phyloP scores from a whole-genome alignment of 2,113 vertebrate genomes.

The Lasiurus borealis region DNA sequence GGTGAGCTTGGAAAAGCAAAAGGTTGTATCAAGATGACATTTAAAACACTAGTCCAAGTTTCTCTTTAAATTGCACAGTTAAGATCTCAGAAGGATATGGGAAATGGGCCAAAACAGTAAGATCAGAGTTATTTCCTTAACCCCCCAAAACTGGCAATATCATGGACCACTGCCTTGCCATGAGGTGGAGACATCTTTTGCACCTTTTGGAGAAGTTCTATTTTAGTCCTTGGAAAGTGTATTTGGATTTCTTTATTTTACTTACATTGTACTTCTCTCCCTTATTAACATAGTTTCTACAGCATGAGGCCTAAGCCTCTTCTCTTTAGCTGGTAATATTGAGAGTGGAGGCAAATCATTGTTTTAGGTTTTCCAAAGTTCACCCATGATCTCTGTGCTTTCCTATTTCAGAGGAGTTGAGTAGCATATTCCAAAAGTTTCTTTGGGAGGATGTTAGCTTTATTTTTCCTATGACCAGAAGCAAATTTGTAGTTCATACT shows the following conservation, averaged over 20 bases:
- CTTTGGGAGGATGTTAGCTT: neutral
- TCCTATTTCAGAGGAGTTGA: neutral
- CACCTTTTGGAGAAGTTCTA: slow-evolving; percentile 54
- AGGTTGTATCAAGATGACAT: slow-evolving; percentile 61
- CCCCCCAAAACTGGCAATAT: slow-evolving; percentile 41
- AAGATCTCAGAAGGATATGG: slow-evolving; percentile 74
- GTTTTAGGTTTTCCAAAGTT: slow-evolving; percentile 35
- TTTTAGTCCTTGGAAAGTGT: slow-evolving; percentile 58
- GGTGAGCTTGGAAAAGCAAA: slow-evolving; percentile 45
- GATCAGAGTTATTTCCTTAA: slow-evolving; percentile 69
- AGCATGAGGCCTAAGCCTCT: neutral
- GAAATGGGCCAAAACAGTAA: slow-evolving; percentile 74
- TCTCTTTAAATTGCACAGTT: slow-evolving; percentile 65
- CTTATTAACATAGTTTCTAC: neutral
- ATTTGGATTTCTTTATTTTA: slow-evolving; percentile 50
- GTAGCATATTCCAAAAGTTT: neutral
- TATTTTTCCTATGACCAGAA: slow-evolving; percentile 37
- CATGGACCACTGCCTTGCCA: slow-evolving; percentile 66
- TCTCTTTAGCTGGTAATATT: neutral
- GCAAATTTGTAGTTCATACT: neutral
- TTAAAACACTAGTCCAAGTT: slow-evolving; percentile 36
- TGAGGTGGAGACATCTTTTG: slow-evolving; percentile 60
- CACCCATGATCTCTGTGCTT: neutral
- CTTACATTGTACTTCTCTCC: neutral
- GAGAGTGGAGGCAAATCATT: neutral